Conservation (phyloP, 2,888 invertebrate species). For the Gymnosoma rotundatum region DNA sequence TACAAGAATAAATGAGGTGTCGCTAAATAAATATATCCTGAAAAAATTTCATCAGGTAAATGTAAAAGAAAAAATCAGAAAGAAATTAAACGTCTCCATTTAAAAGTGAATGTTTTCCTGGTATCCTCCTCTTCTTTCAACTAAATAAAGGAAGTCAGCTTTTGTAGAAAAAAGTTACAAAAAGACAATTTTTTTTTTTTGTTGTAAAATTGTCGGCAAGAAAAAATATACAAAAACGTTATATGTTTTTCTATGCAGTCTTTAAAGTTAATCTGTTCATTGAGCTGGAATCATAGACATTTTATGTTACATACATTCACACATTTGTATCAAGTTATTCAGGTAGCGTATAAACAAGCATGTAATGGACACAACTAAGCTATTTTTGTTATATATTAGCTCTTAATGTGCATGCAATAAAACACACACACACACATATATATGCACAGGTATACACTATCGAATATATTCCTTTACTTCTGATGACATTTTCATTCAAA, state of each 20-base stretch:
- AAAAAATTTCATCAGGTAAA: slow-evolving; percentile 49
- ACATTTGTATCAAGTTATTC: slow-evolving; percentile 48
- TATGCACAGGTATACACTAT: neutral
- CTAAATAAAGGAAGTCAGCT: slow-evolving; percentile 18
- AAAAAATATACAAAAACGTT: neutral
- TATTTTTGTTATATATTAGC: slow-evolving; percentile 25
- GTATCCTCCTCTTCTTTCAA: slow-evolving; percentile 11
- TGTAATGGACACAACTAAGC: slow-evolving; percentile 37
- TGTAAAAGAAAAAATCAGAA: slow-evolving; percentile 5
- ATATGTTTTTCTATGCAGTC: slow-evolving; percentile 2
- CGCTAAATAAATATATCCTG: slow-evolving; percentile 63
- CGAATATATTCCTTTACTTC: slow-evolving; percentile 11
- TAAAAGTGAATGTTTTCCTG: slow-evolving; percentile 10
- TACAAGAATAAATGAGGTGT: slow-evolving; percentile 65
- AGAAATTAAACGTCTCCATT: slow-evolving; percentile 50
- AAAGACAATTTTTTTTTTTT: slow-evolving; percentile 3
- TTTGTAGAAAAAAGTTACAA: neutral
- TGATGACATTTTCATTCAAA: slow-evolving; percentile 71
- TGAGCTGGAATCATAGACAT: slow-evolving; percentile 57
- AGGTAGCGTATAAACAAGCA: slow-evolving; percentile 59
- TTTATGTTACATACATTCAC: slow-evolving; percentile 44
- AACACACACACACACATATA: neutral
- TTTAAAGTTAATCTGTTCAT: slow-evolving; percentile 56
- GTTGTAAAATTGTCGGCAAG: neutral
- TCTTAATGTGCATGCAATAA: neutral